phyloP scores from a whole-genome alignment of 2,113 vertebrate species.

The Carassius auratus region DNA sequence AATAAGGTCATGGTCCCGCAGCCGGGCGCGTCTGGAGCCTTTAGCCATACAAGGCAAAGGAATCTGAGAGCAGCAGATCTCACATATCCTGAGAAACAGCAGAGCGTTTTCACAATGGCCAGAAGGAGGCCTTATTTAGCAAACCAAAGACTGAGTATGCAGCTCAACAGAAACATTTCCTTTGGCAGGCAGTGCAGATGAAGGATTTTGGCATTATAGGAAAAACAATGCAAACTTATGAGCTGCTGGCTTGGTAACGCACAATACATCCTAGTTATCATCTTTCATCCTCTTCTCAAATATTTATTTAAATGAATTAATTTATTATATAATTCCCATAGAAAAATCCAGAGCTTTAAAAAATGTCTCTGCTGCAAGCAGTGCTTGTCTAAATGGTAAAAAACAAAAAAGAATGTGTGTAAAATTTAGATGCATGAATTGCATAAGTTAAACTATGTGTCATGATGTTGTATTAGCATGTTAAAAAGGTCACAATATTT shows the following conservation, averaged over 20 bases:
- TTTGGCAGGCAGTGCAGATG: conserved; percentile 6
- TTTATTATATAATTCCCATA: neutral
- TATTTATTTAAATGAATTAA: neutral
- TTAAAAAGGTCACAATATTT: neutral
- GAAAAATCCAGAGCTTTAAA: neutral
- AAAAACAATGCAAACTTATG: neutral
- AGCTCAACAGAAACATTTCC: conserved; percentile 36
- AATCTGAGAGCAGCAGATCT: conserved; percentile 50
- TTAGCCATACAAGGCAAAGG: conserved; percentile 60
- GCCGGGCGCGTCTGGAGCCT: conserved; percentile 32
- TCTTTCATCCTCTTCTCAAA: neutral
- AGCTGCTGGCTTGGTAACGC: neutral
- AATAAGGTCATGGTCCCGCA: conserved; percentile 51
- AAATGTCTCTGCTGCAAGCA: neutral
- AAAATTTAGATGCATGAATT: neutral
- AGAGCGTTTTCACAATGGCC: conserved; percentile 36
- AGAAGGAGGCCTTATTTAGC: conserved; percentile 56
- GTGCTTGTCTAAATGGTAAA: neutral
- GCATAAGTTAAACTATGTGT: neutral
- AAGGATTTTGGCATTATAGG: conserved; percentile 6
- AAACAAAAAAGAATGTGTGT: too few relatives aligned
- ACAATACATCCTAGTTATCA: neutral
- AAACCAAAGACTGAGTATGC: conserved; percentile 15
- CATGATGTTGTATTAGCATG: neutral
- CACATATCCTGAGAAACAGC: conserved; percentile 56